A percentile compares a stretch with the other conserved stretches of the same genome.
These are phyloP conservation scores for Trachelus tabidus DNA, from an alignment of 2,888 invertebrate species.

Conservation along the genomic window DNA sequence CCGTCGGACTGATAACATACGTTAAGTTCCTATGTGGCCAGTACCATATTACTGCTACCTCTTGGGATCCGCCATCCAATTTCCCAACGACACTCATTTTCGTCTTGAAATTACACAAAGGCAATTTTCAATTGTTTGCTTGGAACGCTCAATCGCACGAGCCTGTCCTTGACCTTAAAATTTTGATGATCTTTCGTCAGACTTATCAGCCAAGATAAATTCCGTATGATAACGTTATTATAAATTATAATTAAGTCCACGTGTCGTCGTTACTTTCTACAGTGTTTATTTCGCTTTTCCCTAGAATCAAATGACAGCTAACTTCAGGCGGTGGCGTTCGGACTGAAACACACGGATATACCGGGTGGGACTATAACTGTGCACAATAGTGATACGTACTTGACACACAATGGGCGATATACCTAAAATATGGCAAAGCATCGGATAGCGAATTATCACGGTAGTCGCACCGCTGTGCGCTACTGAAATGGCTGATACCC, in stretches of 20 bases:
- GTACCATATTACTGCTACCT: neutral
- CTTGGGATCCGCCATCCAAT: neutral
- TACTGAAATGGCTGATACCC: neutral
- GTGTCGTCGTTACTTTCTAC: neutral
- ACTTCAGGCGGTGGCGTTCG: neutral
- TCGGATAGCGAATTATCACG: neutral
- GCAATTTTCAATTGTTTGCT: neutral
- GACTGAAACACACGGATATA: no score
- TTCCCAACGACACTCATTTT: neutral
- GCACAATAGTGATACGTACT: neutral
- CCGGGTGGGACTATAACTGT: neutral
- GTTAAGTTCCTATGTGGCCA: neutral
- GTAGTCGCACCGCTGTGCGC: neutral
- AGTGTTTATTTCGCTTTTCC: neutral
- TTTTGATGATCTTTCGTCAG: neutral
- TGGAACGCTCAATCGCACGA: neutral
- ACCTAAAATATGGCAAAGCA: neutral
- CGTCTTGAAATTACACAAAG: neutral
- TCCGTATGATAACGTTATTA: neutral
- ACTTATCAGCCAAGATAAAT: neutral
- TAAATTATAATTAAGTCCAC: neutral
- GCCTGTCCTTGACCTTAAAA: neutral
- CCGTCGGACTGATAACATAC: neutral
- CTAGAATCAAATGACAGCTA: neutral
- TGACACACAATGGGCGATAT: neutral